These are phyloP conservation scores for Sebastes nivosus DNA, from an alignment of 2,797 vertebrate genomes.

Conservation along the genomic window DNA sequence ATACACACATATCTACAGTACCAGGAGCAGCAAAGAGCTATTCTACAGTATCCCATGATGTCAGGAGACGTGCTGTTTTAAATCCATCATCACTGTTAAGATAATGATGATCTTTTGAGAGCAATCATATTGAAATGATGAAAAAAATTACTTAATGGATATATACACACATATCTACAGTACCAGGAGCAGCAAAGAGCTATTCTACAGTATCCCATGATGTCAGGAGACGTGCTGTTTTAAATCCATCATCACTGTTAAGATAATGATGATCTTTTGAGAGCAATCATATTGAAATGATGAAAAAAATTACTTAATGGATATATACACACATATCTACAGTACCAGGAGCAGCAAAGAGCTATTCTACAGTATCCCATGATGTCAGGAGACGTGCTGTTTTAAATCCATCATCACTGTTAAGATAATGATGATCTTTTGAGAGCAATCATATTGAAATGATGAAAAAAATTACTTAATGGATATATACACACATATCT, in stretches of 20 bases:
- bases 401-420: conserved; percentile 36
- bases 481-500: background rate
- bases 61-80: conserved; percentile 20
- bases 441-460: background rate
- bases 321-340: background rate
- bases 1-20: background rate
- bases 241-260: conserved; percentile 28
- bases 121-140: background rate
- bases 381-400: conserved; percentile 7
- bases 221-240: conserved; percentile 18
- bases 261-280: conserved; percentile 13
- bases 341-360: background rate
- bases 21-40: background rate
- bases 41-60: conserved; percentile 6
- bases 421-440: conserved; percentile 11
- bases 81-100: conserved; percentile 28
- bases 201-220: conserved; percentile 3
- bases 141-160: background rate
- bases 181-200: background rate
- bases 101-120: conserved; percentile 12
- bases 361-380: background rate
- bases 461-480: background rate
- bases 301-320: background rate
- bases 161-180: background rate
- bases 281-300: background rate